Base-by-base conservation (phyloP, 2,888 invertebrate genomes). In the Oscheius sp. region DNA sequence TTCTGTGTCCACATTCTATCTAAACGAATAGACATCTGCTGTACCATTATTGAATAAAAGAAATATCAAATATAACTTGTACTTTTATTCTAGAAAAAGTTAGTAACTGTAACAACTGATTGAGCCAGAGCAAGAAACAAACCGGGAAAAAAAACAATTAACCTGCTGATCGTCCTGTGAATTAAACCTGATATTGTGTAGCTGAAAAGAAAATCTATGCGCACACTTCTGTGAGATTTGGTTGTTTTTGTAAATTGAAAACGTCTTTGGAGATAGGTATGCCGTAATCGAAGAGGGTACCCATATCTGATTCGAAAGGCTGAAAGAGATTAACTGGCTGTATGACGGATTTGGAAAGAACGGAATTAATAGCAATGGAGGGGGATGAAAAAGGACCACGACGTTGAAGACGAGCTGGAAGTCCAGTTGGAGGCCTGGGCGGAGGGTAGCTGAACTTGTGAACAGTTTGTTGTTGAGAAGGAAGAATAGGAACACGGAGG, bases 211-310 rank as follows among this genome's bases (percentile, higher is more conserved):
- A 35, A 35, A 9, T 3, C 59, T 59, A 59, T 27, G 59, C 61
- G 21, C 61, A 61, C 1, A 61, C 25, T 61, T 61, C 43, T 18
- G 61, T 61, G 41, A 35, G 61, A 61, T 61, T 61, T n/a, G 23
- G 21, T 21, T 41, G 61, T 1, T 61, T 23, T 18, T 5, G 18
- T 2, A 12, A 13, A n/a, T 58, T 58, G 58, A 58, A 58, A 58
- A 29, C 9, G 2, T 58, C 27, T 13, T 58, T 27, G 12, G 13
- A 27, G n/a, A 49, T 5, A 13, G 49, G 35, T 13, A 27, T 58
- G 25, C 16, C n/a, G n/a, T 7, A n/a, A n/a, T 27, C 58, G n/a
- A 23, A 12, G 35, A 9, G 35, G 9, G 35, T 9, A 3, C 35
- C 35, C 9, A 35, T 35, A 6, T 35, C 35, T 9, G 9, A 6